These are phyloP conservation scores for Nymphalis urticae DNA, from an alignment of 2,888 invertebrate species.

Conservation along the genomic window DNA sequence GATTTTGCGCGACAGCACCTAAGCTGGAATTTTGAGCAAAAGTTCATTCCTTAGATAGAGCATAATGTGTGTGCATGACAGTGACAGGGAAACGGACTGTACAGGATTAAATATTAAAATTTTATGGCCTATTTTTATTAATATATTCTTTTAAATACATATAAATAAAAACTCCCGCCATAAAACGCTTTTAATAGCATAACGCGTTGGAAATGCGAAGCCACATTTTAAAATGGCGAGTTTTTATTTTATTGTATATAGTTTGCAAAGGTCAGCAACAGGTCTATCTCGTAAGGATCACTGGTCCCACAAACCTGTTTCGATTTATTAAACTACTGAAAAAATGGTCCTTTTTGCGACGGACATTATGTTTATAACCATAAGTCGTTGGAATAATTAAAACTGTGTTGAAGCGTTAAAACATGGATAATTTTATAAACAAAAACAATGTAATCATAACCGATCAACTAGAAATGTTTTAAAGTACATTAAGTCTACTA, in stretches of 20 bases:
- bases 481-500: neutral
- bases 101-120: too few relatives aligned
- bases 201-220: conserved; percentile 3
- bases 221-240: neutral
- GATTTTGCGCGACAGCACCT: too few relatives aligned
- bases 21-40: too few relatives aligned
- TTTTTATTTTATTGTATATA: conserved; percentile 3
- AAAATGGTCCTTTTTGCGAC: neutral
- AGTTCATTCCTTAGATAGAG: too few relatives aligned
- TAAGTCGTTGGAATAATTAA: neutral
- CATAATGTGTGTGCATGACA: too few relatives aligned
- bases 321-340: neutral
- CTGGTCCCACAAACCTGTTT: conserved; percentile 20
- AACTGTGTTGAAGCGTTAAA: neutral
- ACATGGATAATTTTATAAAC: neutral
- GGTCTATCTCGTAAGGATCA: conserved; percentile 15
- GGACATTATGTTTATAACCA: neutral
- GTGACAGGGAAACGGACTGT: too few relatives aligned
- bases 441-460: neutral
- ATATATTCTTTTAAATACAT: neutral
- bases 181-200: neutral
- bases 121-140: too few relatives aligned
- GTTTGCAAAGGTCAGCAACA: conserved; percentile 23
- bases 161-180: neutral
- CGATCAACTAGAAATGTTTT: too few relatives aligned